Conservation (phyloP, 2,797 vertebrate genomes). For the Macropus fuliginosus region DNA sequence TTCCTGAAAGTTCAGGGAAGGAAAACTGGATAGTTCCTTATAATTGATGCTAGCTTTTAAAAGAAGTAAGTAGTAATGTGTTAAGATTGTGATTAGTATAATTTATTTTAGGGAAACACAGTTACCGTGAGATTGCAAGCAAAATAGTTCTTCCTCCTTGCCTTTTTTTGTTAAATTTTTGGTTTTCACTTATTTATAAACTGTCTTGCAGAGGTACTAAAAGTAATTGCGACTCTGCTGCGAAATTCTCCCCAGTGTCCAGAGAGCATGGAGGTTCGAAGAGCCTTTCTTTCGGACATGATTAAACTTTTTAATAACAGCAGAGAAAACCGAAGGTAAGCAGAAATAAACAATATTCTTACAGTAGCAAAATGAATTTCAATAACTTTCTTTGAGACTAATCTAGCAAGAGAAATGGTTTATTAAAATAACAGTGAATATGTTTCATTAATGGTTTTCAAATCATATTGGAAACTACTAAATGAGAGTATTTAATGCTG, state of each 20-base stretch:
- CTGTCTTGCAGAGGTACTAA: constrained; percentile 92
- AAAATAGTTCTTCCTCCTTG: constrained; percentile 20
- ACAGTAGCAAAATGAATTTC: not conserved
- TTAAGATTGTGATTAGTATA: constrained; percentile 21
- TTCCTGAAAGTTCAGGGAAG: not conserved
- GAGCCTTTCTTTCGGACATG: constrained; percentile 98
- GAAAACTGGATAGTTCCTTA: not conserved
- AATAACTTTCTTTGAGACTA: constrained; percentile 48
- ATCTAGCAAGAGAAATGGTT: constrained; percentile 11
- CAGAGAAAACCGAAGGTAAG: constrained; percentile 97
- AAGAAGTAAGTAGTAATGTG: not conserved
- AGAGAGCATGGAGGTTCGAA: constrained; percentile 94
- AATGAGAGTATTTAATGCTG: constrained; percentile 36
- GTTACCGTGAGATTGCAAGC: constrained; percentile 15
- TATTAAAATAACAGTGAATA: constrained; percentile 44
- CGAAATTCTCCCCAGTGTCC: constrained; percentile 90
- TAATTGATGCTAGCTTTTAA: constrained; percentile 22
- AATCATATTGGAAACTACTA: constrained; percentile 16
- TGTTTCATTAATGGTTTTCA: constrained; percentile 36
- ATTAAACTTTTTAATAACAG: constrained; percentile 99
- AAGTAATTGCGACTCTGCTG: constrained; percentile 94
- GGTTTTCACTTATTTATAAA: constrained; percentile 71
- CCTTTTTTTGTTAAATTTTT: constrained; percentile 60
- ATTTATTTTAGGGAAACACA: constrained; percentile 38
- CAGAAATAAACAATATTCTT: constrained; percentile 14